Evolutionary conservation across 2,113 vertebrate species (phyloP), one percentile per base, ranked within the genome.

Genomic region (Electrona antarctica): DNA sequence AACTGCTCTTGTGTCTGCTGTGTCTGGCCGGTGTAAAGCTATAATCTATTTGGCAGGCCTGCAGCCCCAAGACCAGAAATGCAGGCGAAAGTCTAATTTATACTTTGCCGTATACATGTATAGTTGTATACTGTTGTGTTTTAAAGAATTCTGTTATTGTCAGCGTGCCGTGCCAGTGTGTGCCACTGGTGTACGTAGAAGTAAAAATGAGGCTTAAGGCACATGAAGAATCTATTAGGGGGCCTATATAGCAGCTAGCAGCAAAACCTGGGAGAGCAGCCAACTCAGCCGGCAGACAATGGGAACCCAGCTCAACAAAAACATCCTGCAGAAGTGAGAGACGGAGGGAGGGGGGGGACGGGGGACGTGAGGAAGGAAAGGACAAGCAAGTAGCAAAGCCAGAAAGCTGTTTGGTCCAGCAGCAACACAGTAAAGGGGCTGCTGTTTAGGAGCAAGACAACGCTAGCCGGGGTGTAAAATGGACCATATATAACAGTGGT

Each of bases 191-290:
- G 33, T 41, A 41, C 33, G 5, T 3, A 41, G 33, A 41, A 41
- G 33, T 41, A 41, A 4, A 41, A 41, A 41, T 41, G 1, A 41
- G 33, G 33, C 33, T 41, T 41, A 41, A 90, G 80, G 90, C 90
- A 92, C 93, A 93, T 92, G 93, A 92, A 93, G 92, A 91, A 93
- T 85, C 92, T 92, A 92, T 93, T 93, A 92, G 89, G 87, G 90
- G 93, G 87, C 82, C 85, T 87, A 21, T 21, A 21, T 21, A 85
- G 88, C 84, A 86, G 87, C 85, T 76, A 86, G 83, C 87, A 81
- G 80, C 85, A 83, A 21, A 80, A 82, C 79, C 87, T 91, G 90
- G 92, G 93, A 93, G 82, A 69, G 78, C 81, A 74, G 92, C 93
- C 93, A 94, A 90, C 83, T 88, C 80, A 84, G 83, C 89, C 82